These are phyloP conservation scores for Megaustenia siamemsis DNA, from an alignment of 2,888 invertebrate genomes.

Conservation along the genomic window DNA sequence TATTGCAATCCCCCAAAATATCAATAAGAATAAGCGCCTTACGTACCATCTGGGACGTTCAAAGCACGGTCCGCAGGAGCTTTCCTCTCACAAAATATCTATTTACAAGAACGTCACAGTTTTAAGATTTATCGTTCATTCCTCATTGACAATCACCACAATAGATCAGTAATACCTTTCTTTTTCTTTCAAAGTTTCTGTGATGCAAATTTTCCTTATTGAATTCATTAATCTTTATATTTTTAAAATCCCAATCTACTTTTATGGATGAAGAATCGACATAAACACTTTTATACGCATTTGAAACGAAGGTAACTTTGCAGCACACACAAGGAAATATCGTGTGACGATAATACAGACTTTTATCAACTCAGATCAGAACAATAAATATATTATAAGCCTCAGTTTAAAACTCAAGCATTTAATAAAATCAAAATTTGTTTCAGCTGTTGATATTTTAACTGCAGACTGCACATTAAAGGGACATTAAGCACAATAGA, in stretches of 20 bases:
- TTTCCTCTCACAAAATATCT: not conserved
- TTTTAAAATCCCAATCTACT: not conserved
- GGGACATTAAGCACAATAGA: too few relatives aligned
- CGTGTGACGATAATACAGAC: not conserved
- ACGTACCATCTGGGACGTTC: slow-evolving; percentile 18
- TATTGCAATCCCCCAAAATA: slow-evolving; percentile 16
- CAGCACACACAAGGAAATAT: not conserved
- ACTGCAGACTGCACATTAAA: too few relatives aligned
- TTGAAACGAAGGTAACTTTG: too few relatives aligned
- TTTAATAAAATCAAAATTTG: not conserved
- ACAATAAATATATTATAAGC: not conserved
- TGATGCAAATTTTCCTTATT: not conserved
- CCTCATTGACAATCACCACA: not conserved
- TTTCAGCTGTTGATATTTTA: too few relatives aligned
- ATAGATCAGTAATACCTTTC: not conserved
- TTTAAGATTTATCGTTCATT: slow-evolving; percentile 10
- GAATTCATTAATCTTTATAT: not conserved
- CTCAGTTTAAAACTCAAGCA: not conserved
- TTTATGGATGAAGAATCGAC: not conserved
- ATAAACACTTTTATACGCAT: too few relatives aligned
- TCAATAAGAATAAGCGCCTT: slow-evolving; percentile 29
- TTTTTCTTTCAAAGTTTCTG: slow-evolving; percentile 1
- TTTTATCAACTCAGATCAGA: not conserved
- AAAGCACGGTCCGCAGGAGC: not conserved
- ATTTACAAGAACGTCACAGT: not conserved